Conservation (phyloP, 2,797 vertebrate species). For the Gambelia wislizenii region DNA sequence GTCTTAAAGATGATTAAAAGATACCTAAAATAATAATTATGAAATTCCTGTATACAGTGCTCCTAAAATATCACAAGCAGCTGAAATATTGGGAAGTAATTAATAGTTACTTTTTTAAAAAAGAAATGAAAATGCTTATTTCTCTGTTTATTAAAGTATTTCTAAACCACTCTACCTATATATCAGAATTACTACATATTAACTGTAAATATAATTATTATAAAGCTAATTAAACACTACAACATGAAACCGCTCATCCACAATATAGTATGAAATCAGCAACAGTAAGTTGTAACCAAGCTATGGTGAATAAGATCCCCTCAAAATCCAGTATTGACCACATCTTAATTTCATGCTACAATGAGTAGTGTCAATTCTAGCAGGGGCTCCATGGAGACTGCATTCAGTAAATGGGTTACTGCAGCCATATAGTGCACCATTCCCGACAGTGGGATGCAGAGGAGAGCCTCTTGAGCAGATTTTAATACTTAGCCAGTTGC, state of each 20-base stretch:
- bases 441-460: no score
- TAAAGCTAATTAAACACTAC: not conserved
- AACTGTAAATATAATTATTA: not conserved
- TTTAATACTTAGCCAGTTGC: no score
- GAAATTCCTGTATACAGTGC: conserved; percentile 34
- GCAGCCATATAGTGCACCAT: no score
- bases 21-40: conserved; percentile 38
- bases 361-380: no score
- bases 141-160: not conserved
- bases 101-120: conserved; percentile 25
- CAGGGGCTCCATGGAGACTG: no score
- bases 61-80: not conserved
- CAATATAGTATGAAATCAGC: not conserved
- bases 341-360: no score
- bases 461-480: no score
- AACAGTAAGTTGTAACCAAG: not conserved
- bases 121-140: not conserved
- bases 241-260: no score
- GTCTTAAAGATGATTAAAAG: conserved; percentile 45
- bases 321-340: no score
- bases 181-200: not conserved
- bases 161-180: not conserved
- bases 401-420: no score
- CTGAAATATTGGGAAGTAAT: not conserved
- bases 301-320: not conserved